Conservation (phyloP, 2,888 invertebrate species). For the Mycalesis mineus region DNA sequence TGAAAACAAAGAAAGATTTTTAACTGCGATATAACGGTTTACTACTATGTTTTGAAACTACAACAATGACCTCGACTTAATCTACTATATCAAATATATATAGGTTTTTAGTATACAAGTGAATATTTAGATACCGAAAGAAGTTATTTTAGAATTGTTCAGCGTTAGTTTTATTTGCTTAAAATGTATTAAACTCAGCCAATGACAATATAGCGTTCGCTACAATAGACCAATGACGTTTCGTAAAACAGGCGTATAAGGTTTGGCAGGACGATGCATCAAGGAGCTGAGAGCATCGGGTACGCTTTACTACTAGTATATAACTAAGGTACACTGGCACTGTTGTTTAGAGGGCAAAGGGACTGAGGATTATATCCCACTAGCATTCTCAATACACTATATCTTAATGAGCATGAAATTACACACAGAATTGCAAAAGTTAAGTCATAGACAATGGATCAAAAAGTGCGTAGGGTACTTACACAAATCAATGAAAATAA, state of each 20-base stretch:
- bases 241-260: slow-evolving; percentile 41
- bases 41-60: too few species aligned
- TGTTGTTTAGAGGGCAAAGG: slow-evolving; percentile 32
- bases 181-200: neutral
- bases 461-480: too few species aligned
- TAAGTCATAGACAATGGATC: too few species aligned
- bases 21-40: too few species aligned
- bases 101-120: too few species aligned
- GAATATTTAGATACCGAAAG: too few species aligned
- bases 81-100: too few species aligned
- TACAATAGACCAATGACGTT: neutral
- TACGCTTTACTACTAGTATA: slow-evolving; percentile 19
- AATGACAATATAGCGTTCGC: neutral
- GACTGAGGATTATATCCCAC: slow-evolving; percentile 52
- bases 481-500: too few species aligned
- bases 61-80: too few species aligned
- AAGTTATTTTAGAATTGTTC: too few species aligned
- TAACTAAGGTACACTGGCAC: slow-evolving; percentile 30
- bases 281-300: slow-evolving; percentile 21
- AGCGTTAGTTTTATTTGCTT: too few species aligned
- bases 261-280: slow-evolving; percentile 61
- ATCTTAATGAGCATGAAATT: slow-evolving; percentile 74
- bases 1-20: too few species aligned
- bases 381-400: slow-evolving; percentile 75
- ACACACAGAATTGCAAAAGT: slow-evolving; percentile 38